Conservation (phyloP, 2,113 vertebrate genomes). For the Paralichthys olivaceus region DNA sequence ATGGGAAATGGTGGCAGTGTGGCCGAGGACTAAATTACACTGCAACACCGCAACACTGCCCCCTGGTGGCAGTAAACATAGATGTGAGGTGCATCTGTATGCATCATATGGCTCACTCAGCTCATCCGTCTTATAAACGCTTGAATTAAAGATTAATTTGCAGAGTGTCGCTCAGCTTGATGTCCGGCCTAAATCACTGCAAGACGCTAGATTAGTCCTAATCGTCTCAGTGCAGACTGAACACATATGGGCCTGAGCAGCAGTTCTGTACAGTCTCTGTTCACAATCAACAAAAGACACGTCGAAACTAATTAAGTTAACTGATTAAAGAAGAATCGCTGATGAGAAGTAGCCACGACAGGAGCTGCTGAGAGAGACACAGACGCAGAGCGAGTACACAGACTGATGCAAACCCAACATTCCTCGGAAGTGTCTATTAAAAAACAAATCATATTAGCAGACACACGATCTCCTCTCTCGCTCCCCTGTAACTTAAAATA, state of each 20-base stretch:
- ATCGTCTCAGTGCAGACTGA: constrained; percentile 19
- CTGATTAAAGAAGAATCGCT: constrained; percentile 4
- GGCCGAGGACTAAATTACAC: constrained; percentile 15
- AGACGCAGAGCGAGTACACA: neutral
- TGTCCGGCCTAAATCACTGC: constrained; percentile 33
- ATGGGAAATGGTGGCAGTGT: constrained; percentile 32
- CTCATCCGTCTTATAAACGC: constrained; percentile 33
- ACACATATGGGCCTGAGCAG: constrained; percentile 19
- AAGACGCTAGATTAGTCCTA: constrained; percentile 30
- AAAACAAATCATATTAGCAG: constrained; percentile 49
- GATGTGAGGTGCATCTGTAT: neutral
- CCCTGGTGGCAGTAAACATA: constrained; percentile 68
- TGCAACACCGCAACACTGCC: constrained; percentile 75
- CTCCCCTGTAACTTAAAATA: constrained; percentile 51
- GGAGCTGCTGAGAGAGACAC: neutral
- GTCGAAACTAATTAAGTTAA: constrained; percentile 13
- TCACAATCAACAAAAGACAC: neutral
- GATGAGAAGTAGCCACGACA: neutral
- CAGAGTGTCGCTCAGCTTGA: constrained; percentile 43
- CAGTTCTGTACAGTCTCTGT: neutral
- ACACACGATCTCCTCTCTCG: constrained; percentile 18
- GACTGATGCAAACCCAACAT: constrained; percentile 3
- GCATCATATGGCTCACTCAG: constrained; percentile 16
- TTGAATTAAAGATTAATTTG: constrained; percentile 46
- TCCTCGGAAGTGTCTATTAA: constrained; percentile 21